Evolutionary conservation across 2,797 vertebrate genomes (phyloP).

Genomic region (Eulemur coronatus): DNA sequence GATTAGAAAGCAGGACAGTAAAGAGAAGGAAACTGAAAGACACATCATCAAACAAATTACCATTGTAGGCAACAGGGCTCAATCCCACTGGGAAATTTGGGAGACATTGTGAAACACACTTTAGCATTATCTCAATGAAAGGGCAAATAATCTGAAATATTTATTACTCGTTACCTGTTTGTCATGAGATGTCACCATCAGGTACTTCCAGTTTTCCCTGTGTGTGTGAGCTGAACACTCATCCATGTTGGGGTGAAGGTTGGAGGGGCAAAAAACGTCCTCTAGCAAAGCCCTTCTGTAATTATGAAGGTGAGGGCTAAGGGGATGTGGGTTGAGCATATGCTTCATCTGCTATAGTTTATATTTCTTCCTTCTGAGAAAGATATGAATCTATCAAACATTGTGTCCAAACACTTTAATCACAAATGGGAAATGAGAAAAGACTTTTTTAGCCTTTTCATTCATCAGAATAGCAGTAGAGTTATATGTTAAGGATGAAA

Average conservation of each 20-base stretch:
- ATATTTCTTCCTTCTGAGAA: neutral
- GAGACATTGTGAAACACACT: neutral
- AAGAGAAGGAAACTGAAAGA: neutral
- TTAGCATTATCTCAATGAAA: neutral
- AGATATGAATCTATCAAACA: neutral
- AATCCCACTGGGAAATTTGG: neutral
- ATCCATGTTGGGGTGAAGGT: neutral
- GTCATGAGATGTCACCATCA: neutral
- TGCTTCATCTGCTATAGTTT: neutral
- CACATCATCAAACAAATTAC: neutral
- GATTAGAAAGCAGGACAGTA: neutral
- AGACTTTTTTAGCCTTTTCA: neutral
- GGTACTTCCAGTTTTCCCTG: neutral
- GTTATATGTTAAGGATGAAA: neutral
- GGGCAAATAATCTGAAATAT: neutral
- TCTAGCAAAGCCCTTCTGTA: neutral
- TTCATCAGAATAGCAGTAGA: neutral
- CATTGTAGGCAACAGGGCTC: neutral
- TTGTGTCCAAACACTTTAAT: neutral
- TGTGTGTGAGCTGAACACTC: neutral
- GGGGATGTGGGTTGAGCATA: too few relatives aligned
- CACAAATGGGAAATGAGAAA: neutral
- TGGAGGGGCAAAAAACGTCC: fast-evolving
- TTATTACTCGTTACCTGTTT: neutral
- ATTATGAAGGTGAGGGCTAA: neutral